A percentile compares a stretch with the other conserved stretches of the same genome.
Evolutionary conservation across 2,113 vertebrate species (phyloP).

Genomic region (Rhinogobius similis): DNA sequence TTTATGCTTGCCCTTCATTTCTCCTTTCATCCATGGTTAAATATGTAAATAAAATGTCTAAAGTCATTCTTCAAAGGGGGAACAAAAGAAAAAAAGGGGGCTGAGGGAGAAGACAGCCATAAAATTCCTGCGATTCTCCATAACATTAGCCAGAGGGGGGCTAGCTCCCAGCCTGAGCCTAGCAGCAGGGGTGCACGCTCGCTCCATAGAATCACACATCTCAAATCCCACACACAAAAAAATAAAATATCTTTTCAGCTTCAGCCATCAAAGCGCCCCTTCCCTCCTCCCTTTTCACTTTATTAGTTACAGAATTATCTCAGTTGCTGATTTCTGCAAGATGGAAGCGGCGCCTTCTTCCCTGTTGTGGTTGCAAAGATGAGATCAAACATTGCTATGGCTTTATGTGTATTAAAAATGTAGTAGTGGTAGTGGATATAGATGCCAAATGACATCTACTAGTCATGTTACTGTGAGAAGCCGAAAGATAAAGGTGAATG

Average conservation of each 20-base stretch:
- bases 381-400: conserved; percentile 60
- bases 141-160: conserved; percentile 98
- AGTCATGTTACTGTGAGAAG: conserved; percentile 63
- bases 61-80: conserved; percentile 99
- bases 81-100: conserved; percentile 96
- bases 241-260: conserved; percentile 99
- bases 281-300: conserved; percentile 82
- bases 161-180: conserved; percentile 86
- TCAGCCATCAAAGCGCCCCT: conserved; percentile 87
- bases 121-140: conserved; percentile 99
- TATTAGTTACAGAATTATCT: conserved; percentile 96
- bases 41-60: conserved; percentile 99
- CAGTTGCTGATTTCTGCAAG: conserved; percentile 87
- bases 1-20: conserved; percentile 68
- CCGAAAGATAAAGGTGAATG: conserved; percentile 47
- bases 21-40: conserved; percentile 99
- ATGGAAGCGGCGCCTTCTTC: conserved; percentile 57
- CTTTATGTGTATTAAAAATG: conserved; percentile 48
- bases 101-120: conserved; percentile 94
- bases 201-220: conserved; percentile 89
- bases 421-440: conserved; percentile 67
- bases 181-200: conserved; percentile 90
- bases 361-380: conserved; percentile 67
- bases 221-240: conserved; percentile 92
- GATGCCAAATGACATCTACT: conserved; percentile 65